Percentiles rank a stretch among this genome's conserved stretches.
These are phyloP conservation scores for Acleris literana DNA, from an alignment of 2,888 invertebrate species.

Conservation along the genomic window DNA sequence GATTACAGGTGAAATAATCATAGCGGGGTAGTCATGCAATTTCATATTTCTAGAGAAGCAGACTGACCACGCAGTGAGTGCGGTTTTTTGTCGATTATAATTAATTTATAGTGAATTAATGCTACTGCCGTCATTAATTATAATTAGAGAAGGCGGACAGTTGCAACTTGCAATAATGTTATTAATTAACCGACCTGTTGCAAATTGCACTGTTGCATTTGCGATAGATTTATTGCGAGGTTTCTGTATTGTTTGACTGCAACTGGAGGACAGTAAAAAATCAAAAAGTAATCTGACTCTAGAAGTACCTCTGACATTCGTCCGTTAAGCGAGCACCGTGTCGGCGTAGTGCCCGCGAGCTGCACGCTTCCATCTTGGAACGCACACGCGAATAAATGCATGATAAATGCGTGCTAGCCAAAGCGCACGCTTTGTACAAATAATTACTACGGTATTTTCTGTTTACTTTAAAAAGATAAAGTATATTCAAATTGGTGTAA, in stretches of 20 bases:
- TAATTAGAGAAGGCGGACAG: conserved; percentile 38
- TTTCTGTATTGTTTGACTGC: conserved; percentile 45
- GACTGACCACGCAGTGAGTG: conserved; percentile 37
- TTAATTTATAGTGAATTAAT: conserved; percentile 45
- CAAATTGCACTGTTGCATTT: conserved; percentile 46
- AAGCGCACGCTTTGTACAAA: too few species aligned
- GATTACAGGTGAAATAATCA: conserved; percentile 17
- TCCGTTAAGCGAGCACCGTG: too few species aligned
- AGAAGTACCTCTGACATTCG: too few species aligned
- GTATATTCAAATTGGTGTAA: too few species aligned
- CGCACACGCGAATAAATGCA: too few species aligned
- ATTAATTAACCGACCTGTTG: conserved; percentile 44
- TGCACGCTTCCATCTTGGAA: too few species aligned
- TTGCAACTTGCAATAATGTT: conserved; percentile 49
- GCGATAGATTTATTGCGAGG: conserved; percentile 47
- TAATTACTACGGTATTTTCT: too few species aligned
- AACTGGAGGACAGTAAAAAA: too few species aligned
- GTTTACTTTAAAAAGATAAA: too few species aligned
- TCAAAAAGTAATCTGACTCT: too few species aligned
- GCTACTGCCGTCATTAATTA: conserved; percentile 46
- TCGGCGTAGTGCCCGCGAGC: too few species aligned
- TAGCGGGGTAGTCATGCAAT: conserved; percentile 27
- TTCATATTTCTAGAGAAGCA: conserved; percentile 35
- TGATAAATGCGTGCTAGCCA: too few species aligned
- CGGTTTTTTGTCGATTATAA: conserved; percentile 45